Evolutionary conservation across 2,888 invertebrate species (phyloP).

Genomic region (Ophion ellenae): DNA sequence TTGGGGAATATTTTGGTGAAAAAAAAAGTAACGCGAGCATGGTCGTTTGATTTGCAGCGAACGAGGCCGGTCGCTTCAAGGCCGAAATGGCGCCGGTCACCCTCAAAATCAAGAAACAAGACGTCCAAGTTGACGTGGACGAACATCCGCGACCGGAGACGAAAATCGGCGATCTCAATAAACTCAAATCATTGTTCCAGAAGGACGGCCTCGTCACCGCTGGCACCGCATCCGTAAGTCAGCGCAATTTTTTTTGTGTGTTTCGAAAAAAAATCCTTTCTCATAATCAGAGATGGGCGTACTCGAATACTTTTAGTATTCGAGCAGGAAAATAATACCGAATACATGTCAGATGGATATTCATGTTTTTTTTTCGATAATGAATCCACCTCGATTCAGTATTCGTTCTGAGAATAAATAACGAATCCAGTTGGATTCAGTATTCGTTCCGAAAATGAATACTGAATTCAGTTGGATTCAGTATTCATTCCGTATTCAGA

Average conservation of each 20-base stretch:
- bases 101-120: slow-evolving; percentile 93
- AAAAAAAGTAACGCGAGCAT: neutral
- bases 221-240: slow-evolving; percentile 94
- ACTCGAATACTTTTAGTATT: no score
- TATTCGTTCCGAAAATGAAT: no score
- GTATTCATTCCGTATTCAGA: no score
- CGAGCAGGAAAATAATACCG: no score
- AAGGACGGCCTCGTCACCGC: slow-evolving; percentile 97
- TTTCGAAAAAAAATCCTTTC: neutral
- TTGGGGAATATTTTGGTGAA: neutral
- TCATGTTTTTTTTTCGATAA: no score
- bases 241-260: no score
- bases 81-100: slow-evolving; percentile 95
- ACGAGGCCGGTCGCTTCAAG: slow-evolving; percentile 95
- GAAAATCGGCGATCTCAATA: slow-evolving; percentile 92
- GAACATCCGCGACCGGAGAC: slow-evolving; percentile 97
- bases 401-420: no score
- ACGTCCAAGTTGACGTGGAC: slow-evolving; percentile 91
- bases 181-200: slow-evolving; percentile 95
- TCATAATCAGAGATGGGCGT: no score
- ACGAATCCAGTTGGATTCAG: no score
- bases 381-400: no score
- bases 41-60: slow-evolving; percentile 86
- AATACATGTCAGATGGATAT: no score
- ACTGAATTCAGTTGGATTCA: no score